A percentile compares a stretch with the other conserved stretches of the same genome.
Conservation (phyloP, 2,888 invertebrate genomes). For the Hartigia nigra region DNA sequence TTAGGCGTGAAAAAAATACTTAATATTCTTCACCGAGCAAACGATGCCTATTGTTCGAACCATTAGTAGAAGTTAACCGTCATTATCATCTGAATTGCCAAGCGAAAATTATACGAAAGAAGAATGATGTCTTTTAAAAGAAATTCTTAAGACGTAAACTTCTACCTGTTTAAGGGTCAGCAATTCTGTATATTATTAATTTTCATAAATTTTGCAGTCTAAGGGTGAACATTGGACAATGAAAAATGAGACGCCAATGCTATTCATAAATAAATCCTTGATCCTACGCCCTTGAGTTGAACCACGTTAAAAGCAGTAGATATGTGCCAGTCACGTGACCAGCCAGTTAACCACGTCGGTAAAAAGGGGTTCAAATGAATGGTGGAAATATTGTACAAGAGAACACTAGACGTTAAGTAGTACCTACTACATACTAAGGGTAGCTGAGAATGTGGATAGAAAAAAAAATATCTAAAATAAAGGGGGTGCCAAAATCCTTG, state of each 20-base stretch:
- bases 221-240: background rate
- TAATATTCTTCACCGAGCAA: background rate
- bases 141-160: background rate
- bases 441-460: background rate
- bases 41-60: background rate
- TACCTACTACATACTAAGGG: background rate
- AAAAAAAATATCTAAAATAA: background rate
- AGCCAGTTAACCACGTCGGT: slow-evolving; percentile 33
- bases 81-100: background rate
- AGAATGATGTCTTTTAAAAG: background rate
- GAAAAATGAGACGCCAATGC: background rate
- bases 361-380: slow-evolving; percentile 27
- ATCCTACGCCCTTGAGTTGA: background rate
- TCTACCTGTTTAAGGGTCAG: background rate
- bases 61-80: background rate
- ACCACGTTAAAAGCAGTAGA: slow-evolving; percentile 33
- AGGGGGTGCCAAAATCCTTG: background rate
- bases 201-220: background rate
- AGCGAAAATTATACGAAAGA: background rate
- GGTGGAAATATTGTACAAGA: slow-evolving; percentile 4
- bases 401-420: background rate
- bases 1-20: background rate
- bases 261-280: background rate
- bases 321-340: slow-evolving; percentile 39
- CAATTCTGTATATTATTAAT: background rate